Evolutionary conservation across 2,888 invertebrate species (phyloP), one percentile per base, ranked within the genome.

Genomic region (Philopedon plagiatum): DNA sequence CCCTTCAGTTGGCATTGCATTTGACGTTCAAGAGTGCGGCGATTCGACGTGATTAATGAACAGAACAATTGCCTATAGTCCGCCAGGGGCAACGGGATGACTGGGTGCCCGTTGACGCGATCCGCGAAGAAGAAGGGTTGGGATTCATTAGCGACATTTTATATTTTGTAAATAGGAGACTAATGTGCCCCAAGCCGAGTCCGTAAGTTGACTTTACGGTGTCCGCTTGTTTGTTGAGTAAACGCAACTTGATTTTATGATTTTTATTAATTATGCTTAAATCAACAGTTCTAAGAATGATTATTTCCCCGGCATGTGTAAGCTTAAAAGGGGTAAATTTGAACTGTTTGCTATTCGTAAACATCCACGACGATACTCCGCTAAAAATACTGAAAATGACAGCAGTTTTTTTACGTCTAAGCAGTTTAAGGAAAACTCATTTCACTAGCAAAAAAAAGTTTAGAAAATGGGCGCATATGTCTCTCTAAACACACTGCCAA

Each of bases 21-120:
- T 85, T 85, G 85, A 85, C 85, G 83, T 83, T 80, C 84, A 84
- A 85, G 84, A 85, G 85, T 83, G 81, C 83, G 82, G 81, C 81
- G 83, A 81, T 81, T 81, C 83, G 82, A 80, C 80, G 81, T 85
- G 85, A 85, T 85, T 85, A 85, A 85, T 85, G 85, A 71, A 83
- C 82, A 79, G 84, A 81, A 85, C 85, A 85, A 85, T 85, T 84
- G 85, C 83, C 83, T 80, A 81, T 81, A 80, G 71, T 49, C 58
- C 80, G 78, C 80, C 69, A 66, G 39, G 44, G 29, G 15, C 13
- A 5, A 44, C 34, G n/a, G 41, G 44, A 60, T 32, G 34, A 62
- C 68, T 68, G 61, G 61, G 61, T 32, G 26, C 23, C 51, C 26
- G 63, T 26, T 15, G 37, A 39, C 32, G 54, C 21, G 23, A 26